Evolutionary conservation across 2,113 vertebrate genomes (phyloP).

Genomic region (Chaetorhynchus papuensis): DNA sequence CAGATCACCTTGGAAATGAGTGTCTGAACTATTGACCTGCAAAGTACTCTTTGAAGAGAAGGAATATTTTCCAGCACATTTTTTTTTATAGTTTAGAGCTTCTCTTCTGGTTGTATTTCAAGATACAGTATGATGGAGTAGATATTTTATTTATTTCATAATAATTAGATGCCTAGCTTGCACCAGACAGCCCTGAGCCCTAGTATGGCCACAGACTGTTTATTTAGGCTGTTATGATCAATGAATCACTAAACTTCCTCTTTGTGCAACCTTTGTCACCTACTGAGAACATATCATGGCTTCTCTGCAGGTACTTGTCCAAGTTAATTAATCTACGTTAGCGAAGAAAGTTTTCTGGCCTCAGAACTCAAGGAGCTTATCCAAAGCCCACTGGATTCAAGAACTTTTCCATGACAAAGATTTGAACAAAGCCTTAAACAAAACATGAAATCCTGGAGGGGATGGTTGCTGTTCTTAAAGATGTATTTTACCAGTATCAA

Average conservation of each 20-base stretch:
- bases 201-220: not conserved
- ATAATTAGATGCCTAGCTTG: not conserved
- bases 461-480: not conserved
- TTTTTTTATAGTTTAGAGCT: not conserved
- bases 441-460: not conserved
- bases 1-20: not conserved
- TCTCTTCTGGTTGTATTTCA: not conserved
- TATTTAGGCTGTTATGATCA: not conserved
- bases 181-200: not conserved
- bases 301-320: not conserved
- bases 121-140: not conserved
- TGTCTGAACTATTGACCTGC: not conserved
- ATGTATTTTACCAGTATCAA: not conserved
- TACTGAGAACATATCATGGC: not conserved
- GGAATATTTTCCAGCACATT: not conserved
- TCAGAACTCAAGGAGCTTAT: not conserved
- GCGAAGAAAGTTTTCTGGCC: not conserved
- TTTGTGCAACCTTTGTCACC: not conserved
- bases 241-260: not conserved
- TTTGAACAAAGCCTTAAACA: not conserved
- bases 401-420: not conserved
- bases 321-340: not conserved
- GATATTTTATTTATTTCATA: not conserved
- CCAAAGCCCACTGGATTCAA: not conserved
- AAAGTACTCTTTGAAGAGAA: not conserved